Evolutionary conservation across 2,888 invertebrate genomes (phyloP).

Genomic region (Platycnemis pennipes): DNA sequence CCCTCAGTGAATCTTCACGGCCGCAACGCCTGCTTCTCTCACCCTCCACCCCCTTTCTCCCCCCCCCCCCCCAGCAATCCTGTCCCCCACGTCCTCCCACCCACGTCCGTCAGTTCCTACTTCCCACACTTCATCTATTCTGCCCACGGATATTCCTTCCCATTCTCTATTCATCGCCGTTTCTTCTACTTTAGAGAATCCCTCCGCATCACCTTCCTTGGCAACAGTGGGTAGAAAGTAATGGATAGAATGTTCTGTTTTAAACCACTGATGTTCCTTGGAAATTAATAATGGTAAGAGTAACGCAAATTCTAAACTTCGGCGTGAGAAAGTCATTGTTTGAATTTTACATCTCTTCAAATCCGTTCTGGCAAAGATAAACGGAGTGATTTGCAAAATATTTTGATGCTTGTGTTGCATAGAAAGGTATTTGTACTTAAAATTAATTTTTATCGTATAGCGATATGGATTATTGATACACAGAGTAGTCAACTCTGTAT

Average conservation of each 20-base stretch:
- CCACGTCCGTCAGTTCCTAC: slow-evolving; percentile 10
- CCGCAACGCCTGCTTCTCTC: background rate
- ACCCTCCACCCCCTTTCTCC: background rate
- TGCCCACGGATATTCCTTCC: background rate
- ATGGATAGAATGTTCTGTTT: background rate
- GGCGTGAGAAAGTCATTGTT: too few relatives aligned
- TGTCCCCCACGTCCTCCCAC: background rate
- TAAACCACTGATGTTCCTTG: background rate
- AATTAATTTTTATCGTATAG: too few relatives aligned
- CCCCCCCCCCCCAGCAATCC: background rate
- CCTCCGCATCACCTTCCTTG: background rate
- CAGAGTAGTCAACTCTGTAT: too few relatives aligned
- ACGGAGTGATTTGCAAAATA: too few relatives aligned
- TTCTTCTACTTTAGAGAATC: background rate
- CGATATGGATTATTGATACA: too few relatives aligned
- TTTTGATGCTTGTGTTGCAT: too few relatives aligned
- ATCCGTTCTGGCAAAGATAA: too few relatives aligned
- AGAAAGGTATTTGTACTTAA: too few relatives aligned
- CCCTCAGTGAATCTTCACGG: slow-evolving; percentile 44
- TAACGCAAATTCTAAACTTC: too few relatives aligned
- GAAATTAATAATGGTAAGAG: too few relatives aligned
- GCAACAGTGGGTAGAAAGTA: background rate
- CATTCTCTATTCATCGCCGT: background rate
- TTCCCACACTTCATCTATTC: background rate
- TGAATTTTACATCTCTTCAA: too few relatives aligned